A percentile compares a stretch with the other conserved stretches of the same genome.
Evolutionary conservation across 2,888 invertebrate genomes (phyloP).

Genomic region (Conus canariensis): DNA sequence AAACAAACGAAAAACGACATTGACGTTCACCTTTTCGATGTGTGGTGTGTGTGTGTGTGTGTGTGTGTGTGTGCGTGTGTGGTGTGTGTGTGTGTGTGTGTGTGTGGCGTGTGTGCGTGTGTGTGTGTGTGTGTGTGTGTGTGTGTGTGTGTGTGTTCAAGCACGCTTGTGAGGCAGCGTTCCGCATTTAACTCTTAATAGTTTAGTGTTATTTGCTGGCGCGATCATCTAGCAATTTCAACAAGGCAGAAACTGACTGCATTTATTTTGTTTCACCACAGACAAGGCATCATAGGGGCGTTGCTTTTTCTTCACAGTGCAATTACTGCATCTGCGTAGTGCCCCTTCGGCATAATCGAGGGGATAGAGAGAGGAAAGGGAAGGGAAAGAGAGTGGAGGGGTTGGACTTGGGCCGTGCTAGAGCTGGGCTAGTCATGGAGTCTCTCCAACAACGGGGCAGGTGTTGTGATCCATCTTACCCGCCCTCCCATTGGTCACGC

Average conservation of each 20-base stretch:
- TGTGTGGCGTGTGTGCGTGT: slow-evolving; percentile 12
- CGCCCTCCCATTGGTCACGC: no score
- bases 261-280: no score
- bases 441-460: no score
- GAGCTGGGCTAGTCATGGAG: not conserved
- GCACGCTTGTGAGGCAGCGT: not conserved
- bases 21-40: not conserved
- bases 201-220: no score
- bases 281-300: no score
- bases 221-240: no score
- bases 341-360: not conserved
- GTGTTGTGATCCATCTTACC: no score
- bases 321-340: no score
- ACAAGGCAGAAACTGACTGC: not conserved
- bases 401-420: not conserved
- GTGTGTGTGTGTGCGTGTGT: not conserved
- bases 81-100: slow-evolving; percentile 23
- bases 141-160: slow-evolving; percentile 5
- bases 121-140: not conserved
- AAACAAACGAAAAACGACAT: no score
- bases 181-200: no score
- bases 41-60: not conserved
- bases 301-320: no score
- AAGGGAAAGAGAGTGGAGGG: not conserved
- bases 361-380: not conserved